Evolutionary conservation across 2,113 vertebrate genomes (phyloP).

Genomic region (Silurus meridionalis): DNA sequence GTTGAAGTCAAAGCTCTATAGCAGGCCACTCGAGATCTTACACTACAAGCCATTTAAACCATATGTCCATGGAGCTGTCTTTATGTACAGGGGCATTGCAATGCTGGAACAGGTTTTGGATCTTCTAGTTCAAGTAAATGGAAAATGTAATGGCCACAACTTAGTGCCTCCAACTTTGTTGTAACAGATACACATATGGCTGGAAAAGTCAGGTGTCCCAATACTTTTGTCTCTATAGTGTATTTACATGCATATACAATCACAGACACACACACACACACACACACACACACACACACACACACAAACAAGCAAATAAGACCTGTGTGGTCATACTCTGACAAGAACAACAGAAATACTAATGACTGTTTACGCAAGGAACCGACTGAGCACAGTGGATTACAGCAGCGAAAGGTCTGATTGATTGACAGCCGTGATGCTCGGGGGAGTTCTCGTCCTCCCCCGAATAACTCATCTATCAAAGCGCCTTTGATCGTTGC

Average conservation of each 20-base stretch:
- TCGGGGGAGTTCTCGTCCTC: conserved; percentile 13
- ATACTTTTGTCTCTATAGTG: too few species aligned
- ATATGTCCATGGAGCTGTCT: too few species aligned
- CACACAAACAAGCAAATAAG: background rate
- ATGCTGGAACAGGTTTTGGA: too few species aligned
- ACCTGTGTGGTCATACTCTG: background rate
- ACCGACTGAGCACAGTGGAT: conserved; percentile 25
- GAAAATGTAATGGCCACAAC: too few species aligned
- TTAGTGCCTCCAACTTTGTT: background rate
- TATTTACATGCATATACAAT: background rate
- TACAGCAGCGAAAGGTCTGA: conserved; percentile 6
- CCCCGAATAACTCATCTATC: conserved; percentile 36
- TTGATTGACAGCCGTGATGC: conserved; percentile 34
- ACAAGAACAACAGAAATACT: conserved; percentile 3
- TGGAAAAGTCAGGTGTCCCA: too few species aligned
- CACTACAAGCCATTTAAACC: too few species aligned
- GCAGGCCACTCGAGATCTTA: too few species aligned
- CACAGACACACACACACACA: background rate
- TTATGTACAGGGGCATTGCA: too few species aligned
- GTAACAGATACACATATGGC: background rate
- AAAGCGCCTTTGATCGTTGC: conserved; percentile 48
- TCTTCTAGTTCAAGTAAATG: too few species aligned
- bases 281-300: too few species aligned
- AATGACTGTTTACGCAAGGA: background rate
- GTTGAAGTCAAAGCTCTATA: too few species aligned